Evolutionary conservation across 2,797 vertebrate genomes (phyloP), one percentile per base, ranked within the genome.

Genomic region (Pyrrhura leucotis): DNA sequence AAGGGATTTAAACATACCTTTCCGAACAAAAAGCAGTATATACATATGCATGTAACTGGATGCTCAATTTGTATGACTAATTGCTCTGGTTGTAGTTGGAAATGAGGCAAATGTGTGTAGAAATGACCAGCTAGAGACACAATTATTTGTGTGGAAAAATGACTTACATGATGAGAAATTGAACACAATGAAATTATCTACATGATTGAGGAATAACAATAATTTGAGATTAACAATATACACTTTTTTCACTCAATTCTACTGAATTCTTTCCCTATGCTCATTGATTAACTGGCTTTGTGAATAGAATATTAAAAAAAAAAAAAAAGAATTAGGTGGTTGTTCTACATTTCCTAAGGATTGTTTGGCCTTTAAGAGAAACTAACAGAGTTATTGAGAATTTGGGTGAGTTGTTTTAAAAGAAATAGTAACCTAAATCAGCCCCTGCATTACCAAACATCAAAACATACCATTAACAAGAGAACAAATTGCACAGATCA

Each of bases 1-100:
- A 96, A 93, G 82, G 91, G 93, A 83, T 85, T 96, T 85, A 88
- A 93, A 93, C 79, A 72, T 92, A 93, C 89, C 87, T 96, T 95
- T 83, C 95, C 1, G 65, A 95, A 96, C 84, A 94, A 87, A 94
- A 93, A 79, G 67, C 76, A 23, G 40, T 65, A 91, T 74, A 80
- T 91, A 93, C 73, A 95, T 90, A 92, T 95, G 90, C 88, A 88
- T 77, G 90, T 89, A 94, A 96, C 90, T 92, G 84, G 92, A 96
- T 94, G 86, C 93, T 95, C 93, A 96, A 29, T 92, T 94, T 90
- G 72, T 94, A 77, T 71, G 58, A 90, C 48, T 94, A 97, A 93
- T 93, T 94, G 81, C 78, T 85, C 59, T 58, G 51, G 67, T 50
- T 90, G n/a, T 50, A 77, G 87, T 88, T 77, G 74, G 88, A 88